Base-by-base conservation (phyloP, 2,113 vertebrate species). In the Sebastes fasciatus region DNA sequence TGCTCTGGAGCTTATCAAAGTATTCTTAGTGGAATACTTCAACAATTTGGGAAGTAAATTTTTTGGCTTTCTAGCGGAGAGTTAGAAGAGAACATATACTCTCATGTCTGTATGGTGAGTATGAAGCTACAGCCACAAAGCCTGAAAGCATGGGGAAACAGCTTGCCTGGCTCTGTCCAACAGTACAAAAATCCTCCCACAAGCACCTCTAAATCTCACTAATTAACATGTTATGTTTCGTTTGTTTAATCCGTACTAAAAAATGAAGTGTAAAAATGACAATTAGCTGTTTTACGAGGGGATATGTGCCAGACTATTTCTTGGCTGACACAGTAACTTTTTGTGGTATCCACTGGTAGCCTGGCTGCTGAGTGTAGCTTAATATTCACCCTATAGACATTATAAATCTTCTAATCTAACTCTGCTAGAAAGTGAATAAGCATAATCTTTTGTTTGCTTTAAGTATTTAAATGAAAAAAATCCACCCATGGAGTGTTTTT, bases 391-490 rank as follows among this genome's bases (percentile, higher is more conserved):
- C 13, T 5, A 26, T 6, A 52, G 9, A 70, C 57, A 4, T 1
- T 16, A 4, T 46, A 21, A 16, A 21, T 65, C 2, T 8, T 54
- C 12, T 54, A 7, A 16, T 75, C 13, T 40, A 63, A 34, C 8
- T n/a, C 43, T 23, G 17, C 52, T 57, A 14, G 69, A 45, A 71
- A 71, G 55, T 4, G 45, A 48, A 12, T 26, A 60, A 46, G 5
- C 2, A 3, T 40, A 16, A 34, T 34, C 34, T 34, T 34, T 21
- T 3, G 10, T 62, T 40, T 19, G 7, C 34, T 42, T 62, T 9
- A 19, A 42, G 63, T 23, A 48, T 48, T 64, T 8, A 16, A 64
- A 61, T 60, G 19, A 58, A 63, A 58, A 63, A 84, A 74, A 63
- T 65, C 42, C 4, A 34, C 26, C 51, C 16, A 12, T 13, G 4